These are phyloP conservation scores for Ranitomeya variabilis DNA, from an alignment of 2,113 vertebrate genomes.

Conservation along the genomic window DNA sequence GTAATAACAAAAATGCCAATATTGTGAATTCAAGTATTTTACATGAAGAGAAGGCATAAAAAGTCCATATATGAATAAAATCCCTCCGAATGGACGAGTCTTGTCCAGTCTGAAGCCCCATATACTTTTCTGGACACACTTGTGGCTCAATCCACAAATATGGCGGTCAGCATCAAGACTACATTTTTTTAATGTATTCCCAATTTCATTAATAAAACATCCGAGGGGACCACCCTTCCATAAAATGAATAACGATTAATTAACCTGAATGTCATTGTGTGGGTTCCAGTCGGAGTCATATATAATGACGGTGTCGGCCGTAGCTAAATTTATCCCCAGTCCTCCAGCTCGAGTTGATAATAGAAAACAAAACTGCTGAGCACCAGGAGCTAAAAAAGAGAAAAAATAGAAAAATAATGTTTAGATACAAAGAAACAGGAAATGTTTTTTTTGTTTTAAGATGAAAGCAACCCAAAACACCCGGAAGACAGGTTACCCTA, in stretches of 20 bases:
- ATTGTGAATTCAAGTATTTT: background rate
- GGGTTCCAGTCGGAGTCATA: constrained; percentile 99
- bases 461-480: background rate
- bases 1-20: background rate
- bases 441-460: background rate
- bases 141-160: too few species aligned
- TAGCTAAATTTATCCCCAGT: constrained; percentile 96
- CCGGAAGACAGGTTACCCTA: background rate
- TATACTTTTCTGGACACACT: too few species aligned
- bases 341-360: constrained; percentile 95
- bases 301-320: constrained; percentile 94
- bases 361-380: constrained; percentile 98
- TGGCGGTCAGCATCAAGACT: too few species aligned
- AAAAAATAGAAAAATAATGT: background rate
- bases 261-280: constrained; percentile 97
- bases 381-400: constrained; percentile 84
- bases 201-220: background rate
- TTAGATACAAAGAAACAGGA: background rate
- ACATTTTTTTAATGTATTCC: too few species aligned
- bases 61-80: background rate
- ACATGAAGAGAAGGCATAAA: too few species aligned
- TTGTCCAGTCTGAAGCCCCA: background rate
- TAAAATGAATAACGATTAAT: background rate
- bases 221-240: background rate
- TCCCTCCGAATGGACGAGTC: background rate